Conservation (phyloP, 2,888 invertebrate genomes). For the Mesoligia furuncula region DNA sequence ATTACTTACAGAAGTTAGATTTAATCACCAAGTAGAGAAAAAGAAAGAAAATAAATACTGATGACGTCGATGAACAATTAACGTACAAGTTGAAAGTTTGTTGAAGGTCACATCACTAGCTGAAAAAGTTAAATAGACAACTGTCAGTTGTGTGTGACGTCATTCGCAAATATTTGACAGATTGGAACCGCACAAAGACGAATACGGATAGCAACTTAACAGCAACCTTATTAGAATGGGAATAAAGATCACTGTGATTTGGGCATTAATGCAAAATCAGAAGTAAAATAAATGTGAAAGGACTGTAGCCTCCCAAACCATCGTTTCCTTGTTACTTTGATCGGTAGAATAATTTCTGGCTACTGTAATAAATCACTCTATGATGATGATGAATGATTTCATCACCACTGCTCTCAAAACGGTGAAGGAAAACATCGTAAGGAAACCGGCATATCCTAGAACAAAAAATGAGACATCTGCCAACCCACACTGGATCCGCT, state of each 20-base stretch:
- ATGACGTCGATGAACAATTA: slow-evolving; percentile 22
- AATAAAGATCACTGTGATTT: no score
- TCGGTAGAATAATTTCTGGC: neutral
- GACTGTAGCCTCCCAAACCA: no score
- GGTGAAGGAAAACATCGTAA: neutral
- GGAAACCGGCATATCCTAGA: neutral
- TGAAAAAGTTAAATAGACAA: neutral
- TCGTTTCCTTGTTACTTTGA: neutral
- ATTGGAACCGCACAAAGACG: neutral
- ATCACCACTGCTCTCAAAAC: neutral
- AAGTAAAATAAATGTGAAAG: no score
- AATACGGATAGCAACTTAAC: neutral
- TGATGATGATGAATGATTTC: neutral
- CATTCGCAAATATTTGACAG: neutral
- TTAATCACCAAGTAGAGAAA: slow-evolving; percentile 15
- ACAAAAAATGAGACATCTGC: neutral
- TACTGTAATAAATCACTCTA: neutral
- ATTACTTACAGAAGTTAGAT: slow-evolving; percentile 32
- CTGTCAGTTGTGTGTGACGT: slow-evolving; percentile 3
- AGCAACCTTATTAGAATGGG: no score
- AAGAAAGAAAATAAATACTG: slow-evolving; percentile 15
- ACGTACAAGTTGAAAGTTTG: neutral
- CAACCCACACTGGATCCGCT: neutral
- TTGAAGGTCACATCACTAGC: neutral
- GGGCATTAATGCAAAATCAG: no score